Percentiles rank a stretch among this genome's conserved stretches.
These are phyloP conservation scores for Rhynchonycteris naso DNA, from an alignment of 2,797 vertebrate genomes.

Conservation along the genomic window DNA sequence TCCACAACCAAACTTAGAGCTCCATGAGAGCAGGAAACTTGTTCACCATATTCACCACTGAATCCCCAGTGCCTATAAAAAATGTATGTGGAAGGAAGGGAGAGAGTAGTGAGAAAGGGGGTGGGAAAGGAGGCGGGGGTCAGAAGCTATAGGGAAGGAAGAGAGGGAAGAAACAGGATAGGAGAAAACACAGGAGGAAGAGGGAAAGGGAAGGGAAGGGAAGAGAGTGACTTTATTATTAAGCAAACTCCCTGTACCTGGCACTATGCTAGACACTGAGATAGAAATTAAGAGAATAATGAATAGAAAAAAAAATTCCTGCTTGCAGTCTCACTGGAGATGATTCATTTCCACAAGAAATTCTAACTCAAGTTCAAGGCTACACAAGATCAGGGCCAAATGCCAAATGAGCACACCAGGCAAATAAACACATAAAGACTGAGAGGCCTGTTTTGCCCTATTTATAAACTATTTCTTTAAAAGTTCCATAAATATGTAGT, in stretches of 20 bases:
- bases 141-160: background rate
- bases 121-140: no score
- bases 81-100: background rate
- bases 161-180: no score
- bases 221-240: background rate
- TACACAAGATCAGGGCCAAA: slow-evolving; percentile 47
- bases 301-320: background rate
- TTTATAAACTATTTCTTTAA: slow-evolving; percentile 65
- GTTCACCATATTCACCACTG: background rate
- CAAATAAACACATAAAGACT: slow-evolving; percentile 24
- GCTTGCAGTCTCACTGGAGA: slow-evolving; percentile 19
- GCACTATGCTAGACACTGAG: background rate
- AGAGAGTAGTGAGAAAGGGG: fast-evolving
- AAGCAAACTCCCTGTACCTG: background rate
- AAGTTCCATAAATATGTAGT: slow-evolving; percentile 53
- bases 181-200: background rate
- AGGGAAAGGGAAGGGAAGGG: background rate
- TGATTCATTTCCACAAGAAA: slow-evolving; percentile 56
- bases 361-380: slow-evolving; percentile 53
- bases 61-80: background rate
- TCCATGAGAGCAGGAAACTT: background rate
- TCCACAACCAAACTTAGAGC: background rate
- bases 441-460: slow-evolving; percentile 19
- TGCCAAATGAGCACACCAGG: slow-evolving; percentile 28
- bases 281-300: background rate